Base-by-base conservation (phyloP, 2,888 invertebrate species). In the Dorcus hopei region DNA sequence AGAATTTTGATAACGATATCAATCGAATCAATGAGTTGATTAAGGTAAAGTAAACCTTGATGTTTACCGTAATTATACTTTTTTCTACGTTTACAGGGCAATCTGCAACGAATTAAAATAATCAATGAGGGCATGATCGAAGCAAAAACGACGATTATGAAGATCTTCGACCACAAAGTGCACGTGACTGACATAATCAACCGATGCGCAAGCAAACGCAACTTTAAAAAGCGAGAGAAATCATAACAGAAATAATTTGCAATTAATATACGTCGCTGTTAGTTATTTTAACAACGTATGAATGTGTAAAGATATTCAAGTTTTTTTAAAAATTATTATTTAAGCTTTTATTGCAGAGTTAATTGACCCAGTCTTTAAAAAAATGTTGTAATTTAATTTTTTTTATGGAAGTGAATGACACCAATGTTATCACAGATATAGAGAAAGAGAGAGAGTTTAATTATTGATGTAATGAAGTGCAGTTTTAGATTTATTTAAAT, bases 41-140 rank as follows among this genome's bases (percentile, higher is more conserved):
- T 54, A 87, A 87, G 81, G 87, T 87, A 74, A 72, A 64, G 64
- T 55, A 6, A 52, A 43, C 49, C 45, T 49, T 43, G n/a, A 39
- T 41, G 8, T 49, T 57, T 62, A 6, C 9, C 40, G 49, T 38
- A 14, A 11, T 19, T 19, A 19, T 19, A 19, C 19, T 19, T 19
- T 40, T 50, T 54, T 16, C 53, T 47, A 26, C 48, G 65, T 83
- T 47, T 82, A 6, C 26, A 97, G 92, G 96, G 95, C 52, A 96
- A 96, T 79, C 90, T 95, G 77, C 97, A 97, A 80, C 85, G 97
- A 54, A 93, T 95, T 77, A 93, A 91, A 81, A 89, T 96, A 62
- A 92, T 96, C 45, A 90, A 91, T 63, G 96, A 97, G 74, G 95
- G 95, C 62, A 89, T 96, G 79, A 85, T 86, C 62, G 97, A 97